Base-by-base conservation (phyloP, 2,888 invertebrate species). In the Sympetrum striolatum region DNA sequence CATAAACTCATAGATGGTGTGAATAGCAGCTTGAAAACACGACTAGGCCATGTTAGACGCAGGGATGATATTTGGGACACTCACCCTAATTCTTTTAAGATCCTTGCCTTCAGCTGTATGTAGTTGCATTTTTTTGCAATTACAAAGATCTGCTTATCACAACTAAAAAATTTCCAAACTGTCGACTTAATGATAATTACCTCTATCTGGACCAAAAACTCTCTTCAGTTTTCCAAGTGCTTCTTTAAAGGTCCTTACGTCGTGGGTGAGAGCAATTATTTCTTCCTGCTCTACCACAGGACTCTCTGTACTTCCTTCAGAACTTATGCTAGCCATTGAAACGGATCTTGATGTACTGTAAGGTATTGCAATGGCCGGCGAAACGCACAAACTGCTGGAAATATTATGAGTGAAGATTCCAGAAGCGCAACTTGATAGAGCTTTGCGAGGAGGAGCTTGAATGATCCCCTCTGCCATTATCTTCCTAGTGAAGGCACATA, bases 231-330 rank as follows among this genome's bases (percentile, higher is more conserved):
- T 93, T 18, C 94, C 93, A 3, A 95, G 93, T 2, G 94, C 94
- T 92, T 95, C 95, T 90, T 94, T 94, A 92, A 95, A 94, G 90
- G 93, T 93, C 90, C 94, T 93, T 90, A 95, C 94, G 92, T 94
- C 94, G 81, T 94, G 94, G 0, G 94, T 94, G 39, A 95, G 93
- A 12, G 93, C 93, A 53, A 94, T 93, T 90, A 95, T 94, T 91
- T 94, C 94, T 91, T 94, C 94, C 91, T 94, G 94, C 91, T 94
- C 94, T 90, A 94, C 93, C 53, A 93, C 91, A 90, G 92, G 92
- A 90, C 92, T 92, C 90, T 92, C 92, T 25, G 91, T 91, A 90
- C 92, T 92, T 35, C 93, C 93, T 58, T 94, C 94, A 90, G 93
- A 93, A 91, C 93, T 93, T 58, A 94, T 93, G 91, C 94, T 93